Evolutionary conservation across 2,797 vertebrate species (phyloP), one percentile per base, ranked within the genome.

Genomic region (Mormyrus hasselquistii): DNA sequence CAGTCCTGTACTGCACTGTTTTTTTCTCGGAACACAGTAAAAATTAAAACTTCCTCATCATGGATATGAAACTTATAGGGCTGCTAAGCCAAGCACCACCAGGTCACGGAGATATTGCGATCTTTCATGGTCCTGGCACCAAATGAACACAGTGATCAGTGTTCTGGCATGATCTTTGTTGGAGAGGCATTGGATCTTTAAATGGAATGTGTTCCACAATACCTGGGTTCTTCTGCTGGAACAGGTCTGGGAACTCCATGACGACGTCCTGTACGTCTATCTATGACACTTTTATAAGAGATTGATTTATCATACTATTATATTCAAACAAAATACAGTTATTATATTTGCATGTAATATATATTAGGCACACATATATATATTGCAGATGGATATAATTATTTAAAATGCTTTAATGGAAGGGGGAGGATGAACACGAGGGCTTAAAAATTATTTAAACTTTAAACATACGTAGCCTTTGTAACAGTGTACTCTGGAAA

Each of bases 401-500:
- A 73, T 34, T 38, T 73, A 73, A 73, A 73, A 73, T 5, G 12
- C 65, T 34, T 73, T 73, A 73, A 38, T 73, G 65, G 65, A 73
- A 73, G 65, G 29, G 65, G 12, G 16, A 38, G 65, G 29, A 38
- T 73, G 65, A 38, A 73, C 16, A 34, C 29, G 29, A 73, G 65
- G 16, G 29, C 65, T 73, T 73, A 34, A 73, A 73, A 73, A 73
- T 73, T 25, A 73, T 38, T 73, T 73, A 73, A 73, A 73, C 29
- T 5, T 73, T 34, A 34, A 34, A 34, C 29, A 73, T 73, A 73
- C 65, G 38, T 3, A 38, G 29, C 65, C 65, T 73, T 73, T 73
- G 29, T 73, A 73, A 73, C 65, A 69, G 65, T 73, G 65, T 73
- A 73, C 29, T 73, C 65, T 73, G 65, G 65, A 73, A 73, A 73